Evolutionary conservation across 2,797 vertebrate genomes (phyloP).

Genomic region (Chaenodraco wilsoni): DNA sequence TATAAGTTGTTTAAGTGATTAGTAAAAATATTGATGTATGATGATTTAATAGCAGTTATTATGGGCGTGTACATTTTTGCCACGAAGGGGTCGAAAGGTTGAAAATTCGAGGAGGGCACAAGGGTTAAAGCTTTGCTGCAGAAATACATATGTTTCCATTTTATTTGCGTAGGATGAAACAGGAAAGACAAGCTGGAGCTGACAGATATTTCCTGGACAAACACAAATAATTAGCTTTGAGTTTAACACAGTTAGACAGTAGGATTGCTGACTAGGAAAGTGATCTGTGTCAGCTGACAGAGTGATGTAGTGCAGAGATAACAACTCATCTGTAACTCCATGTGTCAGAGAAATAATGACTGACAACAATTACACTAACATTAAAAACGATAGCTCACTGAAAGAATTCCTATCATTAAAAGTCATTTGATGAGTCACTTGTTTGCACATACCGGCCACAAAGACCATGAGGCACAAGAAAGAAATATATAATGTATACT

Average conservation of each 20-base stretch:
- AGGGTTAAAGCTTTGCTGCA: neutral
- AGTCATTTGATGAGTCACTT: slow-evolving; percentile 22
- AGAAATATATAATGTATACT: no score
- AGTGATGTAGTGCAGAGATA: neutral
- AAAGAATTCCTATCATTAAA: slow-evolving; percentile 22
- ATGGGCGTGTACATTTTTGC: no score
- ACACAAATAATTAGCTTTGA: neutral
- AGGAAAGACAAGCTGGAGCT: neutral
- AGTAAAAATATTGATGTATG: no score
- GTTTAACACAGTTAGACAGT: neutral
- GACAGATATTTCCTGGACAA: neutral
- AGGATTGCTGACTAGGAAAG: slow-evolving; percentile 17
- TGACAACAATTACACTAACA: slow-evolving; percentile 6
- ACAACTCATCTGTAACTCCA: slow-evolving; percentile 9
- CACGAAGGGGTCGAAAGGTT: no score
- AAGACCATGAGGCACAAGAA: no score
- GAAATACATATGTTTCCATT: neutral
- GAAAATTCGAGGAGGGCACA: no score
- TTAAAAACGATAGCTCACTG: slow-evolving; percentile 19
- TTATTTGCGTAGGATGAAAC: neutral
- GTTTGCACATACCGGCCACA: slow-evolving; percentile 23
- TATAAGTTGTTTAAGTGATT: no score
- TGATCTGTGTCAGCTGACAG: neutral
- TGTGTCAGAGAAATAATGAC: slow-evolving; percentile 7
- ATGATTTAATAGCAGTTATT: no score